Base-by-base conservation (phyloP, 2,113 vertebrate genomes). In the Eidolon helvum region DNA sequence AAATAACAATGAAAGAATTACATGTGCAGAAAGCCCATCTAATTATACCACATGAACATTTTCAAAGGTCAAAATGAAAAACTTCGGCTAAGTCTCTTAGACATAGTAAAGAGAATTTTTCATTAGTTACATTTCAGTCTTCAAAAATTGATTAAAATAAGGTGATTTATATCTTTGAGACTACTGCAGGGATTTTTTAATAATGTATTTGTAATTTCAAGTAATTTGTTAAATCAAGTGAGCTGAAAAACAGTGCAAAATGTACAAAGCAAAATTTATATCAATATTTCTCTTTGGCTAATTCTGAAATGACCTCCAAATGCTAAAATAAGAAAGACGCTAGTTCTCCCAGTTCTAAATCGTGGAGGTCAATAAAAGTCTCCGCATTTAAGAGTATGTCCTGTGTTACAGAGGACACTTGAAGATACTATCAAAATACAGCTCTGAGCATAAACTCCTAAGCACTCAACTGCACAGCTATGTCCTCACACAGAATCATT, bases 51-150 rank as follows among this genome's bases (percentile, higher is more conserved):
- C 40, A 63, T 10, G 12, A 96, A 77, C 22, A 87, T 30, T 97
- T 98, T 91, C 86, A 96, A 98, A 98, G 95, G 92, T 97, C 96
- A 84, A 66, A 95, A 78, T 57, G 18, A 63, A 88, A 55, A 55
- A 53, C 91, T 95, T 87, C 71, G 90, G 86, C 50, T 71, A 93
- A 87, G 48, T 40, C 45, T 28, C 22, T 95, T 79, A 40, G 30
- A 19, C 65, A 84, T 33, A 35, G 7, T 43, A 48, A 91, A 97
- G 84, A 94, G 74, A 28, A 95, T 63, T 96, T 93, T 86, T 85
- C 45, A 92, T 65, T 78, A 69, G 43, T 91, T 97, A 93, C 75
- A 26, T 84, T 95, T 97, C 79, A 38, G 22, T 87, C 63, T 93
- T 38, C 65, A 94, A 97, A 95, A 89, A 21, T 5, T 85, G 38